phyloP scores from a whole-genome alignment of 1,140 invertebrate genomes.

The Cherax quadricarinatus region DNA sequence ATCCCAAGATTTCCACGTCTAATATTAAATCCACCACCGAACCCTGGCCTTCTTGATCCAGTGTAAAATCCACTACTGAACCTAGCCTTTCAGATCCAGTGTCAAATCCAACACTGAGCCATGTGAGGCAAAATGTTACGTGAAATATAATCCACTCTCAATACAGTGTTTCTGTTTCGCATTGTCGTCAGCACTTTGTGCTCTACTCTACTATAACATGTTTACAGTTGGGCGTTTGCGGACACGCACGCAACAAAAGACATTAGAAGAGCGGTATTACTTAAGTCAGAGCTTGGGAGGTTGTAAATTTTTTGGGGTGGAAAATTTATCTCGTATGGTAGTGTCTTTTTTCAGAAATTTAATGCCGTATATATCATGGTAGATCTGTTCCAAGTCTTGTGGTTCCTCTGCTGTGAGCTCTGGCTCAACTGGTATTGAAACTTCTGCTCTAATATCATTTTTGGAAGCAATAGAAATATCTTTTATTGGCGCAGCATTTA shows the following conservation, averaged over 20 bases:
- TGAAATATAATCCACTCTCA: too few relatives aligned
- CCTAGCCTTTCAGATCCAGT: too few relatives aligned
- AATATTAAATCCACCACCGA: too few relatives aligned
- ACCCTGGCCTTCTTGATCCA: too few relatives aligned
- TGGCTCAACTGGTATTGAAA: background rate
- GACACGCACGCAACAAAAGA: background rate
- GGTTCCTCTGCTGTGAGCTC: background rate
- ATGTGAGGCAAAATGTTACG: background rate
- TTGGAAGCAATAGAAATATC: background rate
- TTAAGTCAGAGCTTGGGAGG: background rate
- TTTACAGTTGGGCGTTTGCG: background rate
- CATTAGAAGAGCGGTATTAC: background rate
- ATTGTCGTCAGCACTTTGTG: too few relatives aligned
- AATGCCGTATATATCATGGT: conserved; percentile 46
- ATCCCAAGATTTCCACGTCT: too few relatives aligned
- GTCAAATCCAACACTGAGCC: background rate
- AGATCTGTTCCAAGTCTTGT: conserved; percentile 37
- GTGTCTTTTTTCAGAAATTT: background rate
- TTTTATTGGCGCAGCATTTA: background rate
- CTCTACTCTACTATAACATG: too few relatives aligned
- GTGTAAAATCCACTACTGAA: too few relatives aligned
- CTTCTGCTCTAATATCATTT: background rate
- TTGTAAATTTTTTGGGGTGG: background rate
- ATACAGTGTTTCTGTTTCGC: too few relatives aligned
- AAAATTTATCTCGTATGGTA: background rate